These are phyloP conservation scores for Myxocyprinus asiaticus DNA, from an alignment of 2,113 vertebrate genomes.

Conservation along the genomic window DNA sequence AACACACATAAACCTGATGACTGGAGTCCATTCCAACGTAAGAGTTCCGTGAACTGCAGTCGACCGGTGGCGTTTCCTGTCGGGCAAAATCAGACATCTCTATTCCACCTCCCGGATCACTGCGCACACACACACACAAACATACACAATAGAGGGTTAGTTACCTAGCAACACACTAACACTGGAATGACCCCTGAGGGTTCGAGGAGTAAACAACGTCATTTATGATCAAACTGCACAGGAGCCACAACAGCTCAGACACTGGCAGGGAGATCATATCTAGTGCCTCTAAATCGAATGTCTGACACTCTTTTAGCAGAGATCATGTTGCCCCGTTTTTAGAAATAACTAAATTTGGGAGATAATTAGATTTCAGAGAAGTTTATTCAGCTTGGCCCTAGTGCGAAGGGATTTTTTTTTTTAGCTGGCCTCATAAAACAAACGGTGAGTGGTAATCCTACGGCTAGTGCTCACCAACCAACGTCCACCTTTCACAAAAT, in stretches of 20 bases:
- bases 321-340: background rate
- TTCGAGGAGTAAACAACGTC: background rate
- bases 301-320: background rate
- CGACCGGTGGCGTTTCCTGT: constrained; percentile 95
- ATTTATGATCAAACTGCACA: constrained; percentile 34
- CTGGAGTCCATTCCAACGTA: constrained; percentile 89
- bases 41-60: constrained; percentile 98
- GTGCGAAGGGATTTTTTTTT: background rate
- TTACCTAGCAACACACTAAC: constrained; percentile 54
- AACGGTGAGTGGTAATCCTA: too few relatives aligned
- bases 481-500: too few relatives aligned
- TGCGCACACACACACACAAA: constrained; percentile 52
- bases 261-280: background rate
- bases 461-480: too few relatives aligned
- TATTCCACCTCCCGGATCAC: constrained; percentile 96
- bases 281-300: background rate
- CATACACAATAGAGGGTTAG: constrained; percentile 39
- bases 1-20: constrained; percentile 81
- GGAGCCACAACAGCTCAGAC: constrained; percentile 5
- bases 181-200: constrained; percentile 24
- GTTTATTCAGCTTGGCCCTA: too few relatives aligned
- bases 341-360: background rate
- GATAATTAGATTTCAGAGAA: background rate
- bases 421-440: too few relatives aligned
- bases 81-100: constrained; percentile 96